Percentiles rank a stretch among this genome's conserved stretches.
Evolutionary conservation across 2,888 invertebrate genomes (phyloP).

Genomic region (Tolmerus cingulatus): DNA sequence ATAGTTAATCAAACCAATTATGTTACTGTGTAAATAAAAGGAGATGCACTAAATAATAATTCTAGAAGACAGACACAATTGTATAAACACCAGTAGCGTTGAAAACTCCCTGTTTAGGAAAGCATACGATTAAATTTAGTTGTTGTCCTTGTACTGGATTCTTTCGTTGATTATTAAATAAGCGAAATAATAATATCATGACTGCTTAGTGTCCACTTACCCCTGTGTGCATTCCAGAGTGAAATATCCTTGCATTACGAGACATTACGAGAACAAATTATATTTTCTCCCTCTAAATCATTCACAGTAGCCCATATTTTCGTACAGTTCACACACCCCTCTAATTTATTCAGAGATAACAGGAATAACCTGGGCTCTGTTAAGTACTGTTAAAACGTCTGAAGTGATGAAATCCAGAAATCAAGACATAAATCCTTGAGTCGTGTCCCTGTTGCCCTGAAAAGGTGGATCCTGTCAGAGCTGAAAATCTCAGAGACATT

Average conservation of each 20-base stretch:
- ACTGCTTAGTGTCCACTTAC: background rate
- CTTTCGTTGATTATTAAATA: background rate
- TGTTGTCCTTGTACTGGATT: background rate
- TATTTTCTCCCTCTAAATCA: background rate
- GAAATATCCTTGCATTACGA: background rate
- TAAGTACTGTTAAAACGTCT: background rate
- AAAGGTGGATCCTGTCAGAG: constrained; percentile 24
- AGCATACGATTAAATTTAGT: background rate
- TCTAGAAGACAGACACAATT: too few relatives aligned
- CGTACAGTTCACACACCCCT: background rate
- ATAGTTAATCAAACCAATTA: too few relatives aligned
- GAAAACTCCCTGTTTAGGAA: too few relatives aligned
- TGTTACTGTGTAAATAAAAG: too few relatives aligned
- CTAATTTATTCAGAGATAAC: background rate
- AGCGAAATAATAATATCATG: background rate
- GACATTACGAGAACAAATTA: background rate
- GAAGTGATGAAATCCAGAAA: background rate
- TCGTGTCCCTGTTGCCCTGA: constrained; percentile 12
- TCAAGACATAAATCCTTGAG: background rate
- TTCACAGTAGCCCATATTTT: background rate
- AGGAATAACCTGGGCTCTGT: background rate
- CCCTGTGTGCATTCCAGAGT: background rate
- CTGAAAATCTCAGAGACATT: constrained; percentile 33
- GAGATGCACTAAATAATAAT: too few relatives aligned
- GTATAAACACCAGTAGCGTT: too few relatives aligned